Evolutionary conservation across 2,797 vertebrate species (phyloP).

Genomic region (Phataginus tricuspis): DNA sequence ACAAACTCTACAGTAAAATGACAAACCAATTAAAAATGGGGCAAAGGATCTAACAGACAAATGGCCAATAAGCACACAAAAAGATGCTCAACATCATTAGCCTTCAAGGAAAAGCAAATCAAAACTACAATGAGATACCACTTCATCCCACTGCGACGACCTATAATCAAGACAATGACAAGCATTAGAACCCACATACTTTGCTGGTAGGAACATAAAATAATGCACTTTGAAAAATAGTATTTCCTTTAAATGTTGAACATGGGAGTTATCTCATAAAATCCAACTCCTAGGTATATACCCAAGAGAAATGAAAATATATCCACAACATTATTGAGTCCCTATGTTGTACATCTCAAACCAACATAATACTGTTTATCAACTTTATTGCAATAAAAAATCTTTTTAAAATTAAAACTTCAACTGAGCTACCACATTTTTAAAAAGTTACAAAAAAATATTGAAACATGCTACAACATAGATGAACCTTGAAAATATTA

Average conservation of each 20-base stretch:
- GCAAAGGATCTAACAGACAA: slow-evolving; percentile 31
- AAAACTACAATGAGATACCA: background rate
- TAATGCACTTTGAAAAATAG: background rate
- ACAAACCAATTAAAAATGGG: background rate
- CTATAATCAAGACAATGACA: background rate
- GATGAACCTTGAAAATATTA: background rate
- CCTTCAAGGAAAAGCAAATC: background rate
- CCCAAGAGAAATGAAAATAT: background rate
- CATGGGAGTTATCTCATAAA: background rate
- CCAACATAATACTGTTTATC: too few species aligned
- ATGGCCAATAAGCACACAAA: background rate
- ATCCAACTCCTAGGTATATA: background rate
- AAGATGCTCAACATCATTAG: background rate
- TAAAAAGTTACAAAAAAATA: background rate
- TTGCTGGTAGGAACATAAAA: background rate
- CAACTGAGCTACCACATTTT: too few species aligned
- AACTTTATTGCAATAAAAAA: too few species aligned
- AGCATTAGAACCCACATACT: background rate
- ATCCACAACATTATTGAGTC: background rate
- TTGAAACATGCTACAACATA: background rate
- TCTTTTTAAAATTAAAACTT: too few species aligned
- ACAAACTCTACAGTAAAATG: background rate
- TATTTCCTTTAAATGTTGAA: slow-evolving; percentile 11
- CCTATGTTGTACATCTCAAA: too few species aligned
- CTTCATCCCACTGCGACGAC: background rate